Percentiles rank a stretch among this genome's conserved stretches.
These are phyloP conservation scores for Phorcus lineatus DNA, from an alignment of 2,888 invertebrate genomes.

Conservation along the genomic window DNA sequence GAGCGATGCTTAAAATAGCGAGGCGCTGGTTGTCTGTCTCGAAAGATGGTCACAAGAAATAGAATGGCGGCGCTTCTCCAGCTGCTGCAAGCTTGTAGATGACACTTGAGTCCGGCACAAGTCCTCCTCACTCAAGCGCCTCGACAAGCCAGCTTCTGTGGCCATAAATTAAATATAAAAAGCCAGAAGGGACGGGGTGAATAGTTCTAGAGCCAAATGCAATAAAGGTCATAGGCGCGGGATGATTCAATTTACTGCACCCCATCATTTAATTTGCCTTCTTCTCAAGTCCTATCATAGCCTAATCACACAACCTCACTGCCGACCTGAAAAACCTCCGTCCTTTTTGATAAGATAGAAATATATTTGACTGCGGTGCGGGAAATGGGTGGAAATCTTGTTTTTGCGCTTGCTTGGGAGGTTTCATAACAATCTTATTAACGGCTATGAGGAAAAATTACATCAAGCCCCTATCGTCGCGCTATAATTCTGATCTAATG, in stretches of 20 bases:
- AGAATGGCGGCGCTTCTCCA: constrained; percentile 14
- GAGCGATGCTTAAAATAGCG: neutral
- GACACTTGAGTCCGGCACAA: constrained; percentile 23
- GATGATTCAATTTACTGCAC: constrained; percentile 39
- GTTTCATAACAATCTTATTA: constrained; percentile 22
- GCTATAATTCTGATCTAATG: constrained; percentile 19
- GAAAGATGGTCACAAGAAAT: constrained; percentile 32
- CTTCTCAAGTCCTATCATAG: constrained; percentile 24
- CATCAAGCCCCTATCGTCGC: constrained; percentile 18
- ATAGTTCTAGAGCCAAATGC: constrained; percentile 36
- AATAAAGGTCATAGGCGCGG: constrained; percentile 39
- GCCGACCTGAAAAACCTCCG: neutral
- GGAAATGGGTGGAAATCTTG: constrained; percentile 23
- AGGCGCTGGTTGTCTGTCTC: constrained; percentile 6
- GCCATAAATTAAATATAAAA: constrained; percentile 41
- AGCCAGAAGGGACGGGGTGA: constrained; percentile 35
- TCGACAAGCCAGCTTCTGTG: constrained; percentile 19
- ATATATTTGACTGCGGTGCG: constrained; percentile 14
- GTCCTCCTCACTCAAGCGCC: constrained; percentile 29
- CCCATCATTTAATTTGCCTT: constrained; percentile 29
- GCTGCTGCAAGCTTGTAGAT: constrained; percentile 34
- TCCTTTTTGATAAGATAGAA: constrained; percentile 6
- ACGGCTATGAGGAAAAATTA: constrained; percentile 22
- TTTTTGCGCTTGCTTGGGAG: constrained; percentile 12
- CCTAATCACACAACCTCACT: neutral